Evolutionary conservation across 1,140 invertebrate species (phyloP).

Genomic region (Nephotettix cincticeps): DNA sequence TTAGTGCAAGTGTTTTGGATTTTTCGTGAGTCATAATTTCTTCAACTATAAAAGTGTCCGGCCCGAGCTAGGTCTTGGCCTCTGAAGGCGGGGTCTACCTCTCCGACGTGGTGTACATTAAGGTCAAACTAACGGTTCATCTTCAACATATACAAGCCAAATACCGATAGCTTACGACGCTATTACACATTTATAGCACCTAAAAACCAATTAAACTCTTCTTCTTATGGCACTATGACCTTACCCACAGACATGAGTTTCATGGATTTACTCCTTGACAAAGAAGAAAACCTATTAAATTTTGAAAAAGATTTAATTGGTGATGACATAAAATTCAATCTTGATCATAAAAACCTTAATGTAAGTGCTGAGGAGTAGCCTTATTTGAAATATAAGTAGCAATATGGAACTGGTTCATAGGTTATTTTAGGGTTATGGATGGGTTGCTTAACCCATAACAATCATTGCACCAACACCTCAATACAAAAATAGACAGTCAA

Average conservation of each 20-base stretch:
- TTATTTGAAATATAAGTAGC: too few relatives aligned
- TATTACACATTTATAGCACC: not conserved
- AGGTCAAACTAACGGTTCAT: slow-evolving; percentile 17
- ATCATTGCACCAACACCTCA: too few relatives aligned
- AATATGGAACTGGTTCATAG: too few relatives aligned
- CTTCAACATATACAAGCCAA: not conserved
- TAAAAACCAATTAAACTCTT: not conserved
- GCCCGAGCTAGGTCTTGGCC: not conserved
- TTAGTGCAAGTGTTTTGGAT: not conserved
- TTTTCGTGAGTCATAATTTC: not conserved
- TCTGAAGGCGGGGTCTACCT: slow-evolving; percentile 19
- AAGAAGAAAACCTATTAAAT: slow-evolving; percentile 32
- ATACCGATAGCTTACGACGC: not conserved
- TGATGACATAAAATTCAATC: slow-evolving; percentile 29
- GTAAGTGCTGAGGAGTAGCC: slow-evolving; percentile 6
- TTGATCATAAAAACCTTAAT: slow-evolving; percentile 25
- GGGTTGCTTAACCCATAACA: too few relatives aligned
- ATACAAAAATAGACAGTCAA: too few relatives aligned
- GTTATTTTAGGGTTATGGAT: too few relatives aligned
- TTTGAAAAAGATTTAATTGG: slow-evolving; percentile 33
- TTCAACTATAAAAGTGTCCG: not conserved
- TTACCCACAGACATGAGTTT: slow-evolving; percentile 35
- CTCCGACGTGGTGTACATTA: not conserved
- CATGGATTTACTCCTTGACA: slow-evolving; percentile 37
- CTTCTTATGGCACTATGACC: slow-evolving; percentile 32